A percentile compares a stretch with the other conserved stretches of the same genome.
These are phyloP conservation scores for Tragelaphus imberbis DNA, from an alignment of 2,113 vertebrate genomes.

Conservation along the genomic window DNA sequence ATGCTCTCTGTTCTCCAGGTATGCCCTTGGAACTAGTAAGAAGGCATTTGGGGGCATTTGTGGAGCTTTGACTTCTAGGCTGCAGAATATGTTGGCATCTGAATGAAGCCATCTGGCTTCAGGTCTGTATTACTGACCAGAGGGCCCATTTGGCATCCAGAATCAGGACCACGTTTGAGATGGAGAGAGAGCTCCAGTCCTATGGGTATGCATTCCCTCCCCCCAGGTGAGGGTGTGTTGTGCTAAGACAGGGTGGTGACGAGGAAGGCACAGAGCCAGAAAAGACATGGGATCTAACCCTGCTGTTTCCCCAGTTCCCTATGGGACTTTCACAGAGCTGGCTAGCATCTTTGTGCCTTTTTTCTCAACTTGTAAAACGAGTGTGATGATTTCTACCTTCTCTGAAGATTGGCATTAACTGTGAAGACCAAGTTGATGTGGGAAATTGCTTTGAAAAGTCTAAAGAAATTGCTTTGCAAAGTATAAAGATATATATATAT, in stretches of 20 bases:
- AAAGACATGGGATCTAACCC: background rate
- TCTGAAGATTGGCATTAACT: background rate
- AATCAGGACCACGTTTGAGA: constrained; percentile 62
- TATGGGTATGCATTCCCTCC: background rate
- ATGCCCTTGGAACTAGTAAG: background rate
- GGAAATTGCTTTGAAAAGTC: constrained; percentile 17
- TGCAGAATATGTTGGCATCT: background rate
- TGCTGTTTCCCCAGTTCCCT: background rate
- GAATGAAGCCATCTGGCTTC: constrained; percentile 58
- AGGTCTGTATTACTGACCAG: constrained; percentile 28
- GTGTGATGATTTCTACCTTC: background rate
- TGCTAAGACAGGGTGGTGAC: background rate
- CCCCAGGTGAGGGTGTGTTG: background rate
- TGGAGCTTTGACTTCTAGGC: constrained; percentile 48
- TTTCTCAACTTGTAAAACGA: constrained; percentile 18
- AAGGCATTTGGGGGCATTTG: background rate
- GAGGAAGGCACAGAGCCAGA: background rate
- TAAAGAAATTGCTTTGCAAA: background rate
- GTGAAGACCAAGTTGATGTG: background rate
- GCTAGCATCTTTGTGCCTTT: background rate
- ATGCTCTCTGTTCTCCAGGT: background rate
- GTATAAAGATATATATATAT: background rate
- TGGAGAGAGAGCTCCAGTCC: background rate
- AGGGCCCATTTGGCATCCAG: constrained; percentile 50
- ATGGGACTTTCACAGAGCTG: background rate